phyloP scores from a whole-genome alignment of 2,797 vertebrate genomes.

The Scleropages formosus region DNA sequence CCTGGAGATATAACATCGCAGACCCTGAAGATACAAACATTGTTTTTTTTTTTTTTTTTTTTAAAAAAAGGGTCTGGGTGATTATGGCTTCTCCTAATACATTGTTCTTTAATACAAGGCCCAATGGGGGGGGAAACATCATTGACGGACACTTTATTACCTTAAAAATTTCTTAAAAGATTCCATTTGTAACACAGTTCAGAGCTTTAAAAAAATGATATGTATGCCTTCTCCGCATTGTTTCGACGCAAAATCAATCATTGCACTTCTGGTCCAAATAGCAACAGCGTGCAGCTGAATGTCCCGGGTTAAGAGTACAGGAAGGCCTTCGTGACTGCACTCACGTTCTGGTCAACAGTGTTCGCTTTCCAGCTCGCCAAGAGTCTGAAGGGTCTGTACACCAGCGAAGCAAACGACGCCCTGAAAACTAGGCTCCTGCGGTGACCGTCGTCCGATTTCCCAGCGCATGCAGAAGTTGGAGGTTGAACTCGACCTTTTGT shows the following conservation, averaged over 20 bases:
- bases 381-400: slow-evolving; percentile 27
- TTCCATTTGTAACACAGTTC: slow-evolving; percentile 57
- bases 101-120: slow-evolving; percentile 27
- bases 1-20: slow-evolving; percentile 37
- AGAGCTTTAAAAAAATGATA: slow-evolving; percentile 62
- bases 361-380: slow-evolving; percentile 42
- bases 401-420: neutral
- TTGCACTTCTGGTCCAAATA: slow-evolving; percentile 57
- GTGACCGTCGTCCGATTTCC: slow-evolving; percentile 15
- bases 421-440: neutral
- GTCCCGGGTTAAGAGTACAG: slow-evolving; percentile 35
- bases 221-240: slow-evolving; percentile 56
- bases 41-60: no score
- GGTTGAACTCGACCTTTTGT: slow-evolving; percentile 31
- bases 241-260: slow-evolving; percentile 53
- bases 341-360: slow-evolving; percentile 31
- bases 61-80: slow-evolving; percentile 19
- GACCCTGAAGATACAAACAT: slow-evolving; percentile 48
- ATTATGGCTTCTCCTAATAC: slow-evolving; percentile 61
- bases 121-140: slow-evolving; percentile 42
- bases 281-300: slow-evolving; percentile 46
- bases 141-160: slow-evolving; percentile 49
- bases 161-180: slow-evolving; percentile 53
- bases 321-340: slow-evolving; percentile 28
- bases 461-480: neutral